Base-by-base conservation (phyloP, 2,888 invertebrate species). In the Ophion ventricosus region DNA sequence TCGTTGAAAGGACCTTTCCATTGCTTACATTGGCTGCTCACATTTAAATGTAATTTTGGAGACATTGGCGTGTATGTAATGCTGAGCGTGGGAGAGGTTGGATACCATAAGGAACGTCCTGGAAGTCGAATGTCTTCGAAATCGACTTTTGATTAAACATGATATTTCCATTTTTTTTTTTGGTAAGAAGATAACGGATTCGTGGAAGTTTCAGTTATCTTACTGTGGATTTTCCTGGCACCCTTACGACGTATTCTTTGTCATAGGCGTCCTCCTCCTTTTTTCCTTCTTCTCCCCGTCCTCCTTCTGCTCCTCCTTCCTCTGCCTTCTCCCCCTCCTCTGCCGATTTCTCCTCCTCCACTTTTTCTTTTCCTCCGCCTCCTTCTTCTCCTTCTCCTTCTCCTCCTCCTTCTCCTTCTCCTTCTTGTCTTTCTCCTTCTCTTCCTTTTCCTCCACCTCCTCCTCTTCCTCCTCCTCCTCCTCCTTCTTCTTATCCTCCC, bases 141-240 rank as follows among this genome's bases (percentile, higher is more conserved):
- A 49, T 49, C 49, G 17, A 3, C 14, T 17, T 49, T 49, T 4
- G 14, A 2, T 17, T 17, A 49, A 11, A 17, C 57, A 72, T 66
- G 40, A 61, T 67, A 79, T 82, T 75, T 84, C 54, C 78, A 82
- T 84, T 78, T 73, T 64, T 63, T 40, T n/a, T n/a, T n/a, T 40
- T 2, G 5, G 17, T 23, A 64, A 77, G 75, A 80, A 78, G 70
- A 57, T 73, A 66, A 59, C 69, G 29, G 23, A 63, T 75, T 80
- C 73, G 73, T 80, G 59, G 61, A 76, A 80, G 54, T 54, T 84
- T 70, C 76, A 43, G 29, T 74, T 82, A 63, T 73, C 82, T 77
- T 83, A 73, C 74, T 74, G 20, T 23, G 10, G 57, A 57, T 17
- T 57, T 57, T 74, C 26, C 78, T 40, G n/a, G 43, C 54, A 61